Evolutionary conservation across 2,888 invertebrate species (phyloP), one percentile per base, ranked within the genome.

Genomic region (Polydrusus pterygomalis): DNA sequence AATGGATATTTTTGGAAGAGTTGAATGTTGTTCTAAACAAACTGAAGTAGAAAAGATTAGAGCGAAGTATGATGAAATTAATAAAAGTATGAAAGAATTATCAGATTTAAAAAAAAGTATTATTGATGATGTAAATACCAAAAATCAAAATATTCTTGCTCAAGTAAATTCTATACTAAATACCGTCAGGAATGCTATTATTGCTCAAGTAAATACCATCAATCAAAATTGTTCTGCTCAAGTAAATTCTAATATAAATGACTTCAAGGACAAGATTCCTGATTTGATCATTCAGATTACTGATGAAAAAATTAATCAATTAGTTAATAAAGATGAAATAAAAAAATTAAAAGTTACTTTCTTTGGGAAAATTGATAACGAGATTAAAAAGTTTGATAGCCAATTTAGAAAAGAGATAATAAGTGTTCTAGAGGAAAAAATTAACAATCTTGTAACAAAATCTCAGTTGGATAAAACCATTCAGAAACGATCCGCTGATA

Each of bases 11-110:
- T 17, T 7, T 17, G 47, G 47, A 15, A 47, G 47, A 47, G 47
- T 47, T 47, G 47, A 47, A 47, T 47, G 47, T 15, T 47, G 47
- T 47, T 47, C 47, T 47, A 47, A 47, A 47, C 47, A 15, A 47
- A 47, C 15, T 17, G 8, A 47, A 47, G 17, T 17, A 17, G 17
- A 8, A 2, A 17, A 47, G 17, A 43, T 11, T 43, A n/a, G n/a
- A n/a, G n/a, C n/a, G n/a, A n/a, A n/a, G n/a, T n/a, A n/a, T n/a
- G n/a, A n/a, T n/a, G 43, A 43, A 43, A 43, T 43, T 13, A 43
- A 43, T n/a, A n/a, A 43, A 43, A 43, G n/a, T n/a, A 3, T 43
- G n/a, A 43, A 43, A 43, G n/a, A 43, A 43, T 13, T 43, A 43
- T 40, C 43, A 43, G 3, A 43, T 5, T 13, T 3, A 3, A 6